phyloP scores from a whole-genome alignment of 1,140 invertebrate species.

The Tetragnatha versicolor region DNA sequence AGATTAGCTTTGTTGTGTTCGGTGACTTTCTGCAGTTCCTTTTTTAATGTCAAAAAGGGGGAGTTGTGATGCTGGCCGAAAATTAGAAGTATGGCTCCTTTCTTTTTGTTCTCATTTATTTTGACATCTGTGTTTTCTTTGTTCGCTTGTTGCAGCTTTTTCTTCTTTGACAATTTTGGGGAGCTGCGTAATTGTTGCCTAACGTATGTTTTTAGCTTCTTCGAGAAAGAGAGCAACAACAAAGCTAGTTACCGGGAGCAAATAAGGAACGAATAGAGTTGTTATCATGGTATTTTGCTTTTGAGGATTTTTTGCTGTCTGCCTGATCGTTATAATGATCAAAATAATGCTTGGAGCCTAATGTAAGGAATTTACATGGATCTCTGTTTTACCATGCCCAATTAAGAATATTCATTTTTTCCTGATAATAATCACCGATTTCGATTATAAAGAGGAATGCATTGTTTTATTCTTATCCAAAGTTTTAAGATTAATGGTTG shows the following conservation, averaged over 20 bases:
- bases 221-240: neutral
- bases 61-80: conserved; percentile 27
- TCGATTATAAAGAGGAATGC: too few relatives aligned
- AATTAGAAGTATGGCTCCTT: conserved; percentile 41
- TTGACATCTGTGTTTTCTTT: conserved; percentile 44
- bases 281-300: conserved; percentile 15
- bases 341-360: too few relatives aligned
- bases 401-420: too few relatives aligned
- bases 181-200: conserved; percentile 20
- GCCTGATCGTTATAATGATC: too few relatives aligned
- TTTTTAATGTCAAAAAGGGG: conserved; percentile 36
- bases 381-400: too few relatives aligned
- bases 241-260: conserved; percentile 27
- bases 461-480: too few relatives aligned
- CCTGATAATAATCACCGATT: too few relatives aligned
- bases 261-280: conserved; percentile 12
- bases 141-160: neutral
- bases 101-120: conserved; percentile 42
- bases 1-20: conserved; percentile 47
- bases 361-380: too few relatives aligned
- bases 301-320: too few relatives aligned
- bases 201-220: conserved; percentile 33
- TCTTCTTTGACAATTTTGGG: conserved; percentile 31
- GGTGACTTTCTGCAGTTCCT: neutral
- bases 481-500: too few relatives aligned